These are phyloP conservation scores for Mus musculus DNA, from an alignment of 2,113 vertebrate genomes.

Conservation along the genomic window GRCm39 chr9:80228001-80228500, in stretches of 20 bases:
- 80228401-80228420: background rate
- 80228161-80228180: background rate
- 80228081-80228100: background rate
- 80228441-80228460: background rate
- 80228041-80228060: background rate
- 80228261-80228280: background rate
- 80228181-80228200: too few relatives aligned
- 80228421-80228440: background rate
- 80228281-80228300: background rate
- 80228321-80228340: background rate
- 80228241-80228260: background rate
- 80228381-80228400: background rate
- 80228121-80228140: background rate
- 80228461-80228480: background rate
- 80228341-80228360: background rate
- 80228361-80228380: background rate
- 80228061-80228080: background rate
- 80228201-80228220: background rate
- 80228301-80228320: background rate
- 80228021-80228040: background rate
- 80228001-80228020: background rate
- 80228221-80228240: background rate
- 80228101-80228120: background rate
- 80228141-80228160: background rate
- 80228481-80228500: background rate